Evolutionary conservation across 1,140 invertebrate genomes (phyloP).

Genomic region (Choristoneura fumiferana): DNA sequence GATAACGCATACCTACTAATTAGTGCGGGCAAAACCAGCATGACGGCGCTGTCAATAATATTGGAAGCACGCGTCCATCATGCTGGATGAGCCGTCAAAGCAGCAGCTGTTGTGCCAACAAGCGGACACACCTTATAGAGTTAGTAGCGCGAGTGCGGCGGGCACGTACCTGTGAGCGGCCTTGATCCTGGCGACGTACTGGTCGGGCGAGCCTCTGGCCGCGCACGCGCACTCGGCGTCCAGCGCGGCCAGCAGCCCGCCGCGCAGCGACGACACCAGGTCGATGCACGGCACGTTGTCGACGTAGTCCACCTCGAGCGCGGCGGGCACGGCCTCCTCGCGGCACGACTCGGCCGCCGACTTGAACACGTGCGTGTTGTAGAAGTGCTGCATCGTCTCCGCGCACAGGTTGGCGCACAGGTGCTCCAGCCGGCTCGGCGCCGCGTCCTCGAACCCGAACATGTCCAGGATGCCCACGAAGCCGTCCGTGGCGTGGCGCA

Average conservation of each 20-base stretch:
- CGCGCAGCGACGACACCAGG: constrained; percentile 94
- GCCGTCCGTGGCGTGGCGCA: constrained; percentile 95
- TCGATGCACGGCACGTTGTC: constrained; percentile 98
- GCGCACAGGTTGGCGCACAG: constrained; percentile 97
- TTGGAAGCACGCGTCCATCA: too few species aligned
- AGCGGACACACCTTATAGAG: too few species aligned
- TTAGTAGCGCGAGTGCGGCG: too few species aligned
- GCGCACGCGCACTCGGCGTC: constrained; percentile 97
- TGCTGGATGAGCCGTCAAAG: too few species aligned
- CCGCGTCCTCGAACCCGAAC: constrained; percentile 97
- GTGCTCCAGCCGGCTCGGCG: constrained; percentile 94
- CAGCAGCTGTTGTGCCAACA: too few species aligned
- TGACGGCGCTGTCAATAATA: too few species aligned
- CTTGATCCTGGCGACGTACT: constrained; percentile 92
- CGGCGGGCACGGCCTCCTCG: constrained; percentile 95
- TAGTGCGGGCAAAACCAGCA: too few species aligned
- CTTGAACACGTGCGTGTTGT: constrained; percentile 98
- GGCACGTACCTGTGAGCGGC: constrained; percentile 88
- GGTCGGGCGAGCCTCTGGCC: constrained; percentile 90
- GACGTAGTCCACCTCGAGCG: constrained; percentile 95
- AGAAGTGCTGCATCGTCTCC: constrained; percentile 98
- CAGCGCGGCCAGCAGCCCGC: constrained; percentile 93
- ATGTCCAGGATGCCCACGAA: constrained; percentile 97
- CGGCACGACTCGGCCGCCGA: constrained; percentile 95
- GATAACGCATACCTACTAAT: too few species aligned